A percentile compares a stretch with the other conserved stretches of the same genome.
Evolutionary conservation across 1,140 invertebrate species (phyloP).

Genomic region (Polypedilum pembai): DNA sequence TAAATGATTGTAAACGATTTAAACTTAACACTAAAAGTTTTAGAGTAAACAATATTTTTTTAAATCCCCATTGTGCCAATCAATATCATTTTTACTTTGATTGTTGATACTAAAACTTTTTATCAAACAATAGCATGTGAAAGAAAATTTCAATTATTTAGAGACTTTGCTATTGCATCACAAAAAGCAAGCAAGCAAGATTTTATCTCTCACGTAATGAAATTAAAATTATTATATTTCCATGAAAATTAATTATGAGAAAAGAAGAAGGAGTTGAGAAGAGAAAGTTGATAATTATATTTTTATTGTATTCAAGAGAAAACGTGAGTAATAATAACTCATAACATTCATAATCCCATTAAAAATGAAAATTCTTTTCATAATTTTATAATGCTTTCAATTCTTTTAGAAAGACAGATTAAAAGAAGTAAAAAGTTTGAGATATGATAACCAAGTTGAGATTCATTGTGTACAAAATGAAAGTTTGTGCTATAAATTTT

Average conservation of each 20-base stretch:
- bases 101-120: too few species aligned
- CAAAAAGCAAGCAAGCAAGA: background rate
- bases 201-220: too few species aligned
- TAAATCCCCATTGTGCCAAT: too few species aligned
- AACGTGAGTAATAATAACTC: conserved; percentile 4
- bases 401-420: background rate
- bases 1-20: too few species aligned
- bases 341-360: conserved; percentile 13
- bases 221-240: background rate
- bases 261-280: too few species aligned
- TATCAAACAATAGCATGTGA: too few species aligned
- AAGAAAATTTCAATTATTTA: too few species aligned
- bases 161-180: too few species aligned
- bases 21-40: too few species aligned
- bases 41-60: too few species aligned
- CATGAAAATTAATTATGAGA: background rate
- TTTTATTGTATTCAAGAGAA: conserved; percentile 2
- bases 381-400: background rate
- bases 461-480: background rate
- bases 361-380: background rate
- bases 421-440: background rate
- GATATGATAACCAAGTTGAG: background rate
- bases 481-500: background rate
- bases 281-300: conserved; percentile 9
- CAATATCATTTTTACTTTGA: too few species aligned